Percentiles rank a stretch among this genome's conserved stretches.
These are phyloP conservation scores for Epinephelus awoara DNA, from an alignment of 2,797 vertebrate genomes.

Conservation along the genomic window DNA sequence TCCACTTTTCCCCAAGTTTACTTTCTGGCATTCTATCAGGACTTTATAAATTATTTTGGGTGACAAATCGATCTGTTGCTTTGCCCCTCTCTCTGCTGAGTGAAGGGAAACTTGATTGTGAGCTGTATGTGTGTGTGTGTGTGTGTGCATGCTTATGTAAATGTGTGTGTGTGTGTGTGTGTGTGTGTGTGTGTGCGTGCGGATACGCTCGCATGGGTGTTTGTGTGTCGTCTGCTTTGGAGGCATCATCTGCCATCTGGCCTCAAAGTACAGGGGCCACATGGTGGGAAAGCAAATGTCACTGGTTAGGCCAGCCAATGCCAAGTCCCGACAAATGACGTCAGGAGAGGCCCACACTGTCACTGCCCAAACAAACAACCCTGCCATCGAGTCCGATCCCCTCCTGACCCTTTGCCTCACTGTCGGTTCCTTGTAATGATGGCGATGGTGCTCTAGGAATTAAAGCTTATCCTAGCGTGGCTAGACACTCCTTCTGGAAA, in stretches of 20 bases:
- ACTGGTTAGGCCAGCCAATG: constrained; percentile 74
- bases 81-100: constrained; percentile 57
- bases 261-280: constrained; percentile 81
- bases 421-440: constrained; percentile 38
- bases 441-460: constrained; percentile 56
- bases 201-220: constrained; percentile 11
- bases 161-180: constrained; percentile 16
- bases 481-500: constrained; percentile 23
- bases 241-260: constrained; percentile 84
- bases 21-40: constrained; percentile 82
- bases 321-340: constrained; percentile 79
- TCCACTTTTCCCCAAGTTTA: constrained; percentile 80
- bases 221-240: constrained; percentile 74
- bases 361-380: constrained; percentile 63
- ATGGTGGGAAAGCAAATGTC: constrained; percentile 86
- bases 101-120: constrained; percentile 64
- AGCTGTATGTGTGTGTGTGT: constrained; percentile 14
- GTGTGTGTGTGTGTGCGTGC: constrained; percentile 9
- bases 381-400: constrained; percentile 29
- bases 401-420: constrained; percentile 59
- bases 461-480: constrained; percentile 46
- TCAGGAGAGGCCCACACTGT: constrained; percentile 75
- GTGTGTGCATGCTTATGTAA: constrained; percentile 27
- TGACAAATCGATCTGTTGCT: constrained; percentile 79
- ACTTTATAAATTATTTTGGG: constrained; percentile 81